Base-by-base conservation (phyloP, 2,888 invertebrate species). In the Phorcus lineatus region DNA sequence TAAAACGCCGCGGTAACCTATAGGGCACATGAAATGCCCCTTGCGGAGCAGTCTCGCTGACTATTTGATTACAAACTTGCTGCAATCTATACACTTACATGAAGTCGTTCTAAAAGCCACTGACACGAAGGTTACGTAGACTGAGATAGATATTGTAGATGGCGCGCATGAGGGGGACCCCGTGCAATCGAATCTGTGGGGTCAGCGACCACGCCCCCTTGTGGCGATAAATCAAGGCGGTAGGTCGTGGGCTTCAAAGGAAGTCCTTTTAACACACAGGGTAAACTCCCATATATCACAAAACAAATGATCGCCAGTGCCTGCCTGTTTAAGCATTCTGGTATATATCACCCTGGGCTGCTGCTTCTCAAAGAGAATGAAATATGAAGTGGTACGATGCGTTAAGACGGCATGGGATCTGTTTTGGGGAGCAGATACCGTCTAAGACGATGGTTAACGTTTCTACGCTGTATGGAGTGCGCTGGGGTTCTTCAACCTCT, bases 181-280 rank as follows among this genome's bases (percentile, higher is more conserved):
- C 70, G 31, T 36, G 70, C 19, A 70, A 40, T 70, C 70, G 40
- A 36, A 70, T 17, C 31, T 40, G 36, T 36, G 31, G 70, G 70
- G 70, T 70, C 70, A 70, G 70, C 36, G 40, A 40, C 70, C 70
- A 70, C 70, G 70, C 70, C 70, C 70, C 31, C 40, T 40, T 4
- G 62, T 11, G 62, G 31, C 36, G 70, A 70, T 70, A 70, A 40
- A 70, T 70, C 70, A 70, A 36, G 70, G 70, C 70, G 70, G 70
- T 70, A 70, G 70, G 70, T 70, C 70, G 70, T 70, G 36, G 11
- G 19, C 70, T 36, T 70, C 70, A 70, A 70, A 70, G 70, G 70
- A 36, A 70, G 36, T 40, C 70, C 70, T 70, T 40, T 70, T 70
- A 70, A 70, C 70, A 40, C 70, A 70, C 70, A 19, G 17, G 31